Percentiles rank a stretch among this genome's conserved stretches.
Evolutionary conservation across 2,797 vertebrate species (phyloP).

Genomic region (Argya squamiceps): DNA sequence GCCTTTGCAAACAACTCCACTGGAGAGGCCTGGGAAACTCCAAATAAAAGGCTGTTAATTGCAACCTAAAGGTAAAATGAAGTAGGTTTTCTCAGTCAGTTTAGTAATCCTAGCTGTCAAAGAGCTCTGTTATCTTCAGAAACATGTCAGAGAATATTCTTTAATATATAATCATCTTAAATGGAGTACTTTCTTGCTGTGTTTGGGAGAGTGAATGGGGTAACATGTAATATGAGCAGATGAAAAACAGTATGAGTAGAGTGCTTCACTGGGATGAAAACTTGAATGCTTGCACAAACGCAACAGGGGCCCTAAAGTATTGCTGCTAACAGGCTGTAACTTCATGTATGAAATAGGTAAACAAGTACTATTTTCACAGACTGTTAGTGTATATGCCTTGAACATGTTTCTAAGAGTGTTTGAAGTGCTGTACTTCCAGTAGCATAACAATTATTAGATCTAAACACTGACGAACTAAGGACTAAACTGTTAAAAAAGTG

Average conservation of each 20-base stretch:
- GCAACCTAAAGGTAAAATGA: background rate
- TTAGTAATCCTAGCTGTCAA: constrained; percentile 2
- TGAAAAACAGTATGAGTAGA: background rate
- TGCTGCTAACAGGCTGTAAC: background rate
- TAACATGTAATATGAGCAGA: background rate
- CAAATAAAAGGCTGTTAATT: background rate
- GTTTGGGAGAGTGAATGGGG: background rate
- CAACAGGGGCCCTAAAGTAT: background rate
- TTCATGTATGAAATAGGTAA: background rate
- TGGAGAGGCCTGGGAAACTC: background rate
- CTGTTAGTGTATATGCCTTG: background rate
- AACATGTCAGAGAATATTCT: background rate
- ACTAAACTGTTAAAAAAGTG: background rate
- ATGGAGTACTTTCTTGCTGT: background rate
- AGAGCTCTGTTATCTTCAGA: background rate
- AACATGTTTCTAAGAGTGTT: background rate
- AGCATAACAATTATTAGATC: background rate
- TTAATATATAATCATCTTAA: background rate
- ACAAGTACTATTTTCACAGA: background rate
- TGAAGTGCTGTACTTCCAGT: background rate
- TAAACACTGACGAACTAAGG: background rate
- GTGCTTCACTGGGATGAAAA: constrained; percentile 12
- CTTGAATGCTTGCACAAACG: background rate
- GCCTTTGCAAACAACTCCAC: background rate
- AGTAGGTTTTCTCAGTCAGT: constrained; percentile 25